Percentiles rank a stretch among this genome's conserved stretches.
phyloP scores from a whole-genome alignment of 64 coral and sea anemone genomes.

The Dendrophyllia cribrosa region DNA sequence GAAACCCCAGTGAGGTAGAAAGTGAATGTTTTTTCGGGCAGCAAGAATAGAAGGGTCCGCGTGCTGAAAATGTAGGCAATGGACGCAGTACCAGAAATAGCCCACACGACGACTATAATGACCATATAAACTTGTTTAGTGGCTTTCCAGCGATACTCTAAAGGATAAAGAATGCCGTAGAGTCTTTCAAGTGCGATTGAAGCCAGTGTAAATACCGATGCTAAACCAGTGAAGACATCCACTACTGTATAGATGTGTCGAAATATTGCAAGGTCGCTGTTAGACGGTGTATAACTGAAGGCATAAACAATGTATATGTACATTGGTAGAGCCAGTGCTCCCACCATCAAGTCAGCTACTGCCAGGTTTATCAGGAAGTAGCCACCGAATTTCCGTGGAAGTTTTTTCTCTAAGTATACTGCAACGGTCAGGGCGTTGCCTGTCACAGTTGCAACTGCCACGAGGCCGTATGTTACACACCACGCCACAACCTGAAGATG shows the following conservation, averaged over 20 bases:
- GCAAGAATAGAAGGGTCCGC: conserved; percentile 4
- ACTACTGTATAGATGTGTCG: conserved; percentile 45
- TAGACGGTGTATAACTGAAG: conserved; percentile 7
- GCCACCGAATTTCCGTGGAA: conserved; percentile 35
- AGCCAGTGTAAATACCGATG: conserved; percentile 86
- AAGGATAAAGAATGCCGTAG: conserved; percentile 69
- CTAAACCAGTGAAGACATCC: conserved; percentile 82
- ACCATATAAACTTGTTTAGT: conserved; percentile 30
- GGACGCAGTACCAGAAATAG: conserved; percentile 52
- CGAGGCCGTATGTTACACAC: conserved; percentile 63
- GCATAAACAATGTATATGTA: conserved; percentile 71
- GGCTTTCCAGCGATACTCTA: conserved; percentile 20
- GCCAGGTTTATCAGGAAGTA: conserved; percentile 85
- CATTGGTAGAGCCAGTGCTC: conserved; percentile 65
- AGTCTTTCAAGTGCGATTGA: conserved; percentile 80
- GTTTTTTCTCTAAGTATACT: conserved; percentile 62
- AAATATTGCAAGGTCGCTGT: conserved; percentile 8
- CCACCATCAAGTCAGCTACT: conserved; percentile 73
- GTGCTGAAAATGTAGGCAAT: conserved; percentile 49
- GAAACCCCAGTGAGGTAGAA: conserved; percentile 78
- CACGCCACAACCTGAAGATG: conserved; percentile 20
- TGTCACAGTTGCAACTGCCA: conserved; percentile 35
- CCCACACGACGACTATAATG: conserved; percentile 52
- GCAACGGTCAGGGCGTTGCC: conserved; percentile 73
- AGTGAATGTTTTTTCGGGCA: conserved; percentile 38